These are phyloP conservation scores for Phyllostomus discolor DNA, from an alignment of 2,113 vertebrate genomes.

Conservation along the genomic window DNA sequence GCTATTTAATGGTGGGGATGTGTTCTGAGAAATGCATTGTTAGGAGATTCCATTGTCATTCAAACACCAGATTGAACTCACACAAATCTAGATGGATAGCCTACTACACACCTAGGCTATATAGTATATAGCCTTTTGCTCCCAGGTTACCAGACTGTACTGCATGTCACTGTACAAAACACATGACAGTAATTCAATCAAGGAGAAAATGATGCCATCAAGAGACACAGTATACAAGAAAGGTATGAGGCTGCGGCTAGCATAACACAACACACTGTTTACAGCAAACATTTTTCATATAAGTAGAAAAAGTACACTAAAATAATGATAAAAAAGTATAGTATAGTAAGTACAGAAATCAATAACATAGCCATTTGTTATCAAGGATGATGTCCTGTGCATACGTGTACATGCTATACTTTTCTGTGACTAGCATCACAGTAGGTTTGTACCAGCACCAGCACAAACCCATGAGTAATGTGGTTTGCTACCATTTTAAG, in stretches of 20 bases:
- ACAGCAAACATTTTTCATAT: neutral
- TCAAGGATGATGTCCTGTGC: neutral
- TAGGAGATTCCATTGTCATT: neutral
- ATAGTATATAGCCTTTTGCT: neutral
- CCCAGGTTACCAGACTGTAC: no score
- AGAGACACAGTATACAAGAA: neutral
- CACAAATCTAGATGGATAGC: neutral
- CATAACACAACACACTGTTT: neutral
- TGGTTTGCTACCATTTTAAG: no score
- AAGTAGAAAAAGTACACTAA: neutral
- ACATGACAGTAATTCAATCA: neutral
- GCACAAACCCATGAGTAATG: no score
- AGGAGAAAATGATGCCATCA: neutral
- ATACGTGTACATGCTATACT: no score
- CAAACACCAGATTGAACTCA: neutral
- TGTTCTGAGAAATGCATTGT: neutral
- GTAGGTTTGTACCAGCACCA: neutral
- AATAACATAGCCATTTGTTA: neutral
- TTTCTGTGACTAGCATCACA: neutral
- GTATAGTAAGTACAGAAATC: neutral
- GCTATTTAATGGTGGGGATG: neutral
- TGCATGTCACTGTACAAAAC: neutral
- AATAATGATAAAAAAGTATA: neutral
- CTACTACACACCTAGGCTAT: neutral
- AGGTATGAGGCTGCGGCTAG: neutral